Conservation (phyloP, 2,888 invertebrate species). For the Leucozona laternaria region DNA sequence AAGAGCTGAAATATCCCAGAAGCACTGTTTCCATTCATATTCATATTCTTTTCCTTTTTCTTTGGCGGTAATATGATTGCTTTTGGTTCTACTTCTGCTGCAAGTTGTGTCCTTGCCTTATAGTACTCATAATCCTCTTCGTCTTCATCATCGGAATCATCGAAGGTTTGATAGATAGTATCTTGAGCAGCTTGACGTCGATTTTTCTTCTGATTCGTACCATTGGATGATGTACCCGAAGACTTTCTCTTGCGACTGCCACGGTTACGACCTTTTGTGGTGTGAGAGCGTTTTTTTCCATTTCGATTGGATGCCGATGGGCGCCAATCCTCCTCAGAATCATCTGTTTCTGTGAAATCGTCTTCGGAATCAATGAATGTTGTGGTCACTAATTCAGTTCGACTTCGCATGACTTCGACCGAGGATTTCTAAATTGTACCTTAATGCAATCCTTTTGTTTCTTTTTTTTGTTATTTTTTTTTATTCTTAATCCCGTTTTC, state of each 20-base stretch:
- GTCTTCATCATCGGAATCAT: conserved; percentile 79
- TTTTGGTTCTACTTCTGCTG: conserved; percentile 77
- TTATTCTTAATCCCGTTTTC: background rate
- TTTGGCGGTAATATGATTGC: conserved; percentile 79
- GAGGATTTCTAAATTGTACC: background rate
- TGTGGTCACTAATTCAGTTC: conserved; percentile 83
- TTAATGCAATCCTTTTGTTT: background rate
- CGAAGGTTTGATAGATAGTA: conserved; percentile 79
- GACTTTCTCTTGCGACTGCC: conserved; percentile 72
- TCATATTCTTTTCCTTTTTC: conserved; percentile 78
- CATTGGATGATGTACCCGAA: conserved; percentile 72
- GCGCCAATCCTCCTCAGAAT: conserved; percentile 83
- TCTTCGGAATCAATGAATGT: conserved; percentile 83
- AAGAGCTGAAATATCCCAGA: conserved; percentile 54
- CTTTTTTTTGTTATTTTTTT: conserved; percentile 11
- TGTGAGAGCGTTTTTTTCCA: conserved; percentile 79
- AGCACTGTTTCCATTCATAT: conserved; percentile 38
- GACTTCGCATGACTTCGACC: conserved; percentile 81
- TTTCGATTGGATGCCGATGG: conserved; percentile 79
- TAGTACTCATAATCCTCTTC: conserved; percentile 74
- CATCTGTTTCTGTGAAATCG: conserved; percentile 82
- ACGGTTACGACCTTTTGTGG: conserved; percentile 76
- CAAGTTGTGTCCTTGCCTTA: conserved; percentile 70
- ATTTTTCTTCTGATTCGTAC: conserved; percentile 63
- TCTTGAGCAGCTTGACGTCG: conserved; percentile 73